A percentile compares a stretch with the other conserved stretches of the same genome.
Evolutionary conservation across 2,888 invertebrate species (phyloP).

Genomic region (Leucania comma): DNA sequence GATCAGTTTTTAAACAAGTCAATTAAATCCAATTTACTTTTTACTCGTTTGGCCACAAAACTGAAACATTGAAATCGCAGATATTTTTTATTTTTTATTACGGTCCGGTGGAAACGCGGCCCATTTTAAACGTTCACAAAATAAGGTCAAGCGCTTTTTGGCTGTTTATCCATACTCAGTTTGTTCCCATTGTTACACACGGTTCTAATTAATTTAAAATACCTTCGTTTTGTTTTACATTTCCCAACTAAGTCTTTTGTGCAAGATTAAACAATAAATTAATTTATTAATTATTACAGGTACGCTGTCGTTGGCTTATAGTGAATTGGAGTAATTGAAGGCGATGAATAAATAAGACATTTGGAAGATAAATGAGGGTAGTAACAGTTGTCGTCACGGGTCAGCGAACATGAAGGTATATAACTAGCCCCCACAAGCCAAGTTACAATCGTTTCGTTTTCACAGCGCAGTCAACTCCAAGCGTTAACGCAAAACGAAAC

Average conservation of each 20-base stretch:
- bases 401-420: slow-evolving; percentile 30
- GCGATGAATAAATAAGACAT: slow-evolving; percentile 20
- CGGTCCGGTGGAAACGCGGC: slow-evolving; percentile 34
- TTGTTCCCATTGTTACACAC: slow-evolving; percentile 42
- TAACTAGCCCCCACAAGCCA: too few species aligned
- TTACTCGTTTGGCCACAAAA: not conserved
- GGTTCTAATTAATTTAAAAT: slow-evolving; percentile 48
- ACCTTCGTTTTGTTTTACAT: slow-evolving; percentile 32
- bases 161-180: slow-evolving; percentile 51
- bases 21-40: not conserved
- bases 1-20: not conserved
- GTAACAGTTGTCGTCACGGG: slow-evolving; percentile 3
- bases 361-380: slow-evolving; percentile 15
- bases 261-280: slow-evolving; percentile 36
- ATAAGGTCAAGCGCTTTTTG: slow-evolving; percentile 61
- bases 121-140: slow-evolving; percentile 40
- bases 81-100: slow-evolving; percentile 6
- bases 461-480: too few species aligned
- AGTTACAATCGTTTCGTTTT: too few species aligned
- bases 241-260: slow-evolving; percentile 27
- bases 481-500: too few species aligned
- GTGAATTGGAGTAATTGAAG: slow-evolving; percentile 22
- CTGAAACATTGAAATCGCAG: not conserved
- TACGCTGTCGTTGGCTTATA: not conserved
- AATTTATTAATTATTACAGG: slow-evolving; percentile 24